Percentiles rank a stretch among this genome's conserved stretches.
Evolutionary conservation across 2,113 vertebrate genomes (phyloP).

Genomic region (Orientallactaga bullata): DNA sequence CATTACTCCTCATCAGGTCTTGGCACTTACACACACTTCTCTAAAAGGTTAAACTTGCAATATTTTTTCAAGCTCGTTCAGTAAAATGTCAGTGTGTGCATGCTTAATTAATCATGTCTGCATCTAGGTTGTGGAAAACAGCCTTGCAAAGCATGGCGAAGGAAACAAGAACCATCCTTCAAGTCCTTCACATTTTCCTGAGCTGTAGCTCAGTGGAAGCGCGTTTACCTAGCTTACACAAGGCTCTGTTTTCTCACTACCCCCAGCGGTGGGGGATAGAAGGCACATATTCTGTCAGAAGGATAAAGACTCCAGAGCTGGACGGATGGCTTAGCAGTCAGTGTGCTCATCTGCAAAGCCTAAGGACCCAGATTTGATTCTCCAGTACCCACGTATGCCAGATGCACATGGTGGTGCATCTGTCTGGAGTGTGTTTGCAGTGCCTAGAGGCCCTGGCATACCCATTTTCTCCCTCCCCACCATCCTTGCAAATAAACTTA

Average conservation of each 20-base stretch:
- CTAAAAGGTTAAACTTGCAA: conserved; percentile 38
- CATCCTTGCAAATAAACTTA: too few species aligned
- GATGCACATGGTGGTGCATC: too few species aligned
- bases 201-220: neutral
- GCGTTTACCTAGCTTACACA: neutral
- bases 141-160: neutral
- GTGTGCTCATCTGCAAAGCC: too few species aligned
- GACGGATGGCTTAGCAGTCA: too few species aligned
- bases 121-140: neutral
- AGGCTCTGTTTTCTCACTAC: neutral
- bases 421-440: too few species aligned
- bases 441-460: too few species aligned
- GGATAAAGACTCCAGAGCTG: neutral
- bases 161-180: neutral
- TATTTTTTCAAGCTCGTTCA: neutral
- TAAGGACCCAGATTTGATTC: too few species aligned
- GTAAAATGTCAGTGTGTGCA: neutral
- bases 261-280: too few species aligned
- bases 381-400: too few species aligned
- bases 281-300: neutral
- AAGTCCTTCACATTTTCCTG: neutral
- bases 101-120: neutral
- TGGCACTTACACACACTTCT: neutral
- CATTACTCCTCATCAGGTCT: neutral
- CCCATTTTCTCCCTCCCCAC: too few species aligned